A percentile compares a stretch with the other conserved stretches of the same genome.
phyloP scores from a whole-genome alignment of 2,888 invertebrate genomes.

The Marasmarcha lunaedactyla region DNA sequence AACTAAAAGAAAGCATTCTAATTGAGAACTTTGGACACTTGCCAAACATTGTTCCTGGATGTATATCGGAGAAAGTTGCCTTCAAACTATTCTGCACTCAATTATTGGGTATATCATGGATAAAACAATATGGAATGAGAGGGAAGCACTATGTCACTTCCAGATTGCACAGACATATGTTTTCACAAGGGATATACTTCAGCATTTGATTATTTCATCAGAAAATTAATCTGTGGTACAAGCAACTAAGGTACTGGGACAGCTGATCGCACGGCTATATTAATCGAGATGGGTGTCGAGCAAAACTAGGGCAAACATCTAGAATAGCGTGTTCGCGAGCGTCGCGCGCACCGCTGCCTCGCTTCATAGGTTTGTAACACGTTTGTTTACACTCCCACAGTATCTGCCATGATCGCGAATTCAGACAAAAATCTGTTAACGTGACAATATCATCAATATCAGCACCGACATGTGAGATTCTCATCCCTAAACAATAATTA shows the following conservation, averaged over 20 bases:
- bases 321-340: conserved; percentile 31
- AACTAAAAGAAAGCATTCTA: conserved; percentile 39
- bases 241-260: conserved; percentile 35
- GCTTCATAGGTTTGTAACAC: conserved; percentile 22
- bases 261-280: conserved; percentile 66
- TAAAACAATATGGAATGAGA: no score
- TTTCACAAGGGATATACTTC: no score
- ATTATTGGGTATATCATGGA: neutral
- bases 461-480: neutral
- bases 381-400: conserved; percentile 51
- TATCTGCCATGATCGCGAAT: conserved; percentile 26
- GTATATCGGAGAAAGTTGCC: neutral
- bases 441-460: conserved; percentile 37
- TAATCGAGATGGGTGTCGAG: conserved; percentile 53
- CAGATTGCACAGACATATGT: no score
- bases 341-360: conserved; percentile 36
- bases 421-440: conserved; percentile 37
- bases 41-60: conserved; percentile 34
- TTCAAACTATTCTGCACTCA: neutral
- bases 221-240: no score
- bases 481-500: conserved; percentile 50
- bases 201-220: no score
- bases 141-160: no score
- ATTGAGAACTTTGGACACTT: conserved; percentile 44
- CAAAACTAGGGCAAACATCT: conserved; percentile 66